Base-by-base conservation (phyloP, 2,888 invertebrate species). In the Didymodactylos carnosus region DNA sequence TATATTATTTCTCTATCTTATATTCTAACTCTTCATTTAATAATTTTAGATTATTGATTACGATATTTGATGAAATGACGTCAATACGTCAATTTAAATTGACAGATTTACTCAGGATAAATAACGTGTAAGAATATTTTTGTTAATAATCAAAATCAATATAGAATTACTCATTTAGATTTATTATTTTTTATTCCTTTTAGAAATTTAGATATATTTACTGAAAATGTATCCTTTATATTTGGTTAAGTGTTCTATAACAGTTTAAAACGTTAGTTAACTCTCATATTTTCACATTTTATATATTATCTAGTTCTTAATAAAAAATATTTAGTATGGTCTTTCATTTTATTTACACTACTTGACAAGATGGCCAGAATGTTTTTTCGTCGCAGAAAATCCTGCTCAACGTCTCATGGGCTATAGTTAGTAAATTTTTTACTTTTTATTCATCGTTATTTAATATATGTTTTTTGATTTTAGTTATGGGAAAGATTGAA, bases 281-380 rank as follows among this genome's bases (percentile, higher is more conserved):
- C n/a, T n/a, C n/a, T n/a, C n/a, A n/a, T n/a, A n/a, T n/a, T n/a
- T n/a, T n/a, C n/a, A n/a, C n/a, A n/a, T 25, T 23, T 62, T 10
- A 53, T 41, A 53, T 53, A 41, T 41, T 72, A 35, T 53, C 35
- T 62, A 72, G 39, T 23, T 40, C 11, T 13, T 70, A 23, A 39
- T 39, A 16, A 35, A 41, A n/a, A n/a, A n/a, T 39, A 19, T 70
- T 70, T 62, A 74, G 74, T 74, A 62, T 72, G 74, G 74, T 19
- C 62, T 74, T 35, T 69, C 74, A 0, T 74, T 74, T 39, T 74
- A 74, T 62, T 53, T 74, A 43, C 74, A 74, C 41, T 74, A 74
- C 41, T 53, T 74, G 19, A 53, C 74, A 6, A 71, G 71, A 41
- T 74, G 74, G 74, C 74, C 74, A 7, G 74, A 74, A 39, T 71